Conservation (phyloP, 1,140 invertebrate species). For the Olivierus martensii region DNA sequence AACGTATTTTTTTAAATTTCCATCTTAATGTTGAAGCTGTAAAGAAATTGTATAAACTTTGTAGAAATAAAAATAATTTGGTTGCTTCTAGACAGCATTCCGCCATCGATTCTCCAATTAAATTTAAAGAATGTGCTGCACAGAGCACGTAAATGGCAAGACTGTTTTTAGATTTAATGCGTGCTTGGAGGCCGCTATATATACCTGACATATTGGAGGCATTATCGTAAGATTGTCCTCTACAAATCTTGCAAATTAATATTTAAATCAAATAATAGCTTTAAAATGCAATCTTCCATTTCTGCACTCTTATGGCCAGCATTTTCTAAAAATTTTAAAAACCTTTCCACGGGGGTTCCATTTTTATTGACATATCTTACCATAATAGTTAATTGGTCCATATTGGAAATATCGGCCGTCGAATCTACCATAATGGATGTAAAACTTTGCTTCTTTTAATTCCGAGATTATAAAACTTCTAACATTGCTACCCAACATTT, state of each 20-base stretch:
- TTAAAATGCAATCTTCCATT: neutral
- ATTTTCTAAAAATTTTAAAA: neutral
- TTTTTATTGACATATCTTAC: neutral
- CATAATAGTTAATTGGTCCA: neutral
- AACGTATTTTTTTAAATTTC: neutral
- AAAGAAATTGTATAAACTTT: neutral
- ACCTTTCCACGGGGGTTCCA: neutral
- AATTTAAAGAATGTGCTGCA: neutral
- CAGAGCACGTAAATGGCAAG: neutral
- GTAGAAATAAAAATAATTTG: slow-evolving; percentile 1
- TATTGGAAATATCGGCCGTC: neutral
- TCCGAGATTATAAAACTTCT: neutral
- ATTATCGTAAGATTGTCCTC: slow-evolving; percentile 4
- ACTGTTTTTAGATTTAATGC: too few species aligned
- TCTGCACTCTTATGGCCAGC: neutral
- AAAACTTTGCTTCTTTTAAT: slow-evolving; percentile 1
- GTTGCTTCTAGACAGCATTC: neutral
- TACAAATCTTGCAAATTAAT: slow-evolving; percentile 2
- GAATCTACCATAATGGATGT: neutral
- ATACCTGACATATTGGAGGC: neutral
- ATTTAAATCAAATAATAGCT: neutral
- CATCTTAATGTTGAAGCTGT: neutral
- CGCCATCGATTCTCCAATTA: neutral
- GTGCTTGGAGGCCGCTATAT: too few species aligned
- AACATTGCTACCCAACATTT: slow-evolving; percentile 1